Evolutionary conservation across 2,797 vertebrate species (phyloP).

Genomic region (Eidolon dupreanum): DNA sequence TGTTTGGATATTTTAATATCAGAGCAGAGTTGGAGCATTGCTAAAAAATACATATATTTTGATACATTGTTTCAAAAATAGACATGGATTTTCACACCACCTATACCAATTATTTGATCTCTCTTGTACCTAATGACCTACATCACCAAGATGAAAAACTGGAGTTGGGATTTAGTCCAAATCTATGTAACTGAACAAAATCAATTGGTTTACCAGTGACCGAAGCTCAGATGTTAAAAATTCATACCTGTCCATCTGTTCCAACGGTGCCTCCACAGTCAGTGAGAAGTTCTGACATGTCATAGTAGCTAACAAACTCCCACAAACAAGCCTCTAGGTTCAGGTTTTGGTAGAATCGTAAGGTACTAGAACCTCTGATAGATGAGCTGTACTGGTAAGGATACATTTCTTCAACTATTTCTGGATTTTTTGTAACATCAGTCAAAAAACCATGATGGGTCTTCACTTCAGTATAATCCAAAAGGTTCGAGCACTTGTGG

Average conservation of each 20-base stretch:
- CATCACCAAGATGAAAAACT: neutral
- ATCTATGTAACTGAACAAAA: neutral
- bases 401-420: constrained; percentile 88
- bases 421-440: constrained; percentile 85
- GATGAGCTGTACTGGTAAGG: constrained; percentile 91
- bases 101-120: neutral
- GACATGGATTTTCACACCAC: neutral
- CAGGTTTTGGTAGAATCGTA: constrained; percentile 94
- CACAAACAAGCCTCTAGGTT: constrained; percentile 95
- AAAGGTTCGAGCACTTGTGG: constrained; percentile 95
- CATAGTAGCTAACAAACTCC: constrained; percentile 95
- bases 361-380: constrained; percentile 88
- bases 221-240: neutral
- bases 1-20: neutral
- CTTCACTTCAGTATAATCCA: constrained; percentile 92
- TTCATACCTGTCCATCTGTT: constrained; percentile 94
- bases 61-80: neutral
- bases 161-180: neutral
- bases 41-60: neutral
- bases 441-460: constrained; percentile 94
- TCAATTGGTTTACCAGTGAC: neutral
- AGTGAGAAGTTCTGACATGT: constrained; percentile 95
- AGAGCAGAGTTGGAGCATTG: neutral
- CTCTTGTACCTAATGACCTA: neutral
- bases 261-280: constrained; percentile 95